phyloP scores from a whole-genome alignment of 2,113 vertebrate genomes.

The Cricetomys ansorgei region DNA sequence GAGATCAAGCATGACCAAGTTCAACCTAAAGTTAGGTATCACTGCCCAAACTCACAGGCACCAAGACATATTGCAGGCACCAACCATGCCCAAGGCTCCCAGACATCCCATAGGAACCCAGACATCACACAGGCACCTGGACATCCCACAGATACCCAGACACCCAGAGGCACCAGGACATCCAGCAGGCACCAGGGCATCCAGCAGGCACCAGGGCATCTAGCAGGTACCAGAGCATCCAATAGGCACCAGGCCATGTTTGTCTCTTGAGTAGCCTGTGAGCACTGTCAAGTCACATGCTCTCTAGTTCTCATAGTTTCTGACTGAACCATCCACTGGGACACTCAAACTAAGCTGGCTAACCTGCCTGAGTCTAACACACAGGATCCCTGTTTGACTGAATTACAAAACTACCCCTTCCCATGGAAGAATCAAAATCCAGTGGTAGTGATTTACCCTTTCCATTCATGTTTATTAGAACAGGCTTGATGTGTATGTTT shows the following conservation, averaged over 20 bases:
- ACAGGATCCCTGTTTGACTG: neutral
- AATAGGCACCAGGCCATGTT: neutral
- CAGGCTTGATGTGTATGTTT: constrained; percentile 70
- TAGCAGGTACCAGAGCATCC: neutral
- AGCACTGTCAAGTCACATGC: constrained; percentile 54
- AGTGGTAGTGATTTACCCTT: constrained; percentile 75
- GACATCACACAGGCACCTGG: too few species aligned
- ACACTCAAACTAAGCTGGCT: neutral
- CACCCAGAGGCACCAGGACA: too few species aligned
- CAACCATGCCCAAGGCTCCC: too few species aligned
- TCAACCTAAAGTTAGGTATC: too few species aligned
- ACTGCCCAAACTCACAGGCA: too few species aligned
- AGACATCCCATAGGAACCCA: too few species aligned
- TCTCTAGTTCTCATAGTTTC: constrained; percentile 56
- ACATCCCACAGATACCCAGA: too few species aligned
- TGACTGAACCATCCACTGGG: neutral
- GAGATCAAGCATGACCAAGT: too few species aligned
- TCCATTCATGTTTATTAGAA: constrained; percentile 70
- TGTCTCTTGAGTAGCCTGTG: constrained; percentile 68
- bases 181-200: too few species aligned
- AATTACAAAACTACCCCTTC: constrained; percentile 23
- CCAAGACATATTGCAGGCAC: too few species aligned
- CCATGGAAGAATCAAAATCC: neutral
- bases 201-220: neutral
- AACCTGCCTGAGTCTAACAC: neutral